Evolutionary conservation across 2,797 vertebrate species (phyloP), one percentile per base, ranked within the genome.

Genomic region (Argya squamiceps): DNA sequence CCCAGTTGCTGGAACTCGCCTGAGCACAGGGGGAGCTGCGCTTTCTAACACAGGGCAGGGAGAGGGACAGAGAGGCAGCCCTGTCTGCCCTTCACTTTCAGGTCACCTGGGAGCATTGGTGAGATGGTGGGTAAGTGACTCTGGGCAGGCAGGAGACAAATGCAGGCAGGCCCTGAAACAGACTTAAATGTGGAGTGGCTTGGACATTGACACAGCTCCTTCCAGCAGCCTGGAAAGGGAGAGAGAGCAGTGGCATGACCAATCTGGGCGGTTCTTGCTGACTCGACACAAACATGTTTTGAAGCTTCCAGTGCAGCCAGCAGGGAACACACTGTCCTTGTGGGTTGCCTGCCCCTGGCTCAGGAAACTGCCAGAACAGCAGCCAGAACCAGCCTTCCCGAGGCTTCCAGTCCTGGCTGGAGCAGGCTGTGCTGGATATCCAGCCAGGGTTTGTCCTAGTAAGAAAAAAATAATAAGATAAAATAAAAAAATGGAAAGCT

Each of bases 271-370:
- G 59, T 53, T 85, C 93, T 65, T 11, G 41, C 74, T 91, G 92
- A 87, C 67, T 94, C 10, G 2, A 90, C 92, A 91, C 43, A 97
- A 96, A 97, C 93, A 94, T 97, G 97, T 97, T 98, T 97, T 96
- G 76, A 89, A 96, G 65, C 46, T 80, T 26, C 67, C 11, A 34
- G 70, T 41, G 79, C 90, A 70, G 90, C 39, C 29, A 4, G 76
- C 20, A 6, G 75, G 65, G 97, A 97, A 97, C 97, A 93, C 1
- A 1, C 68, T 76, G 98, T 97, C 58, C 97, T 95, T 1, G 8
- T 58, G 96, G 82, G 73, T 62, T 88, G 41, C 24, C 14, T 75
- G 88, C 79, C 88, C 95, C 84, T 82, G 23, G 43, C 70, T 88
- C 52, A 1, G 27, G 83, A 95, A 47, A 92, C 70, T 74, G 59